A percentile compares a stretch with the other conserved stretches of the same genome.
Evolutionary conservation across 64 coral and sea anemone genomes (phyloP).

Genomic region (Montipora efflorescens): DNA sequence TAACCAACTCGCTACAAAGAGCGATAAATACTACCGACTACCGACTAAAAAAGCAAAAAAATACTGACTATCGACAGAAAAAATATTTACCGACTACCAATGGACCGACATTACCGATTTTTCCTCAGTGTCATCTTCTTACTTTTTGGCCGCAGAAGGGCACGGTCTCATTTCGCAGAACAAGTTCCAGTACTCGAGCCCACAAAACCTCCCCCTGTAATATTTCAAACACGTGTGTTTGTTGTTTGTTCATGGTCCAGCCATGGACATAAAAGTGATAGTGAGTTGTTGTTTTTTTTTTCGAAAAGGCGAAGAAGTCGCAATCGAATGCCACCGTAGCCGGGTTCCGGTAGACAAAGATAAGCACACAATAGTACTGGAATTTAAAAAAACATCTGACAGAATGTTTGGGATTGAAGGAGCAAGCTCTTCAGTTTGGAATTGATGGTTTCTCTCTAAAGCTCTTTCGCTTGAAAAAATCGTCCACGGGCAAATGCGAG

Average conservation of each 20-base stretch:
- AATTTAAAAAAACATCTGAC: constrained; percentile 1
- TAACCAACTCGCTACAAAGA: background rate
- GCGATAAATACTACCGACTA: background rate
- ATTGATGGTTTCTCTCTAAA: background rate
- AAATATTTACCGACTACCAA: background rate
- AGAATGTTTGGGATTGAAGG: background rate
- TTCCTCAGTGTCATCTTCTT: constrained; percentile 5
- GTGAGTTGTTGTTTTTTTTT: background rate
- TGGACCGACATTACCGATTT: background rate
- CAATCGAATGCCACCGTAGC: constrained; percentile 28
- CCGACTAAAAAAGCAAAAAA: background rate
- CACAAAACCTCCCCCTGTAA: background rate
- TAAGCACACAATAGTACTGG: background rate
- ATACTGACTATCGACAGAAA: background rate
- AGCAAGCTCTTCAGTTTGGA: background rate
- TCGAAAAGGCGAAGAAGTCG: background rate
- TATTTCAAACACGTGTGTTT: constrained; percentile 10
- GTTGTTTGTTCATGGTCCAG: constrained; percentile 12
- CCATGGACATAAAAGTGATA: background rate
- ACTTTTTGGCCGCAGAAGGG: background rate
- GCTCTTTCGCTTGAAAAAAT: background rate
- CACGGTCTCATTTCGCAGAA: background rate
- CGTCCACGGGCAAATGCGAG: too few relatives aligned
- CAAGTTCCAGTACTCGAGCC: background rate
- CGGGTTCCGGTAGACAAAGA: background rate